Evolutionary conservation across 2,888 invertebrate genomes (phyloP).

Genomic region (Camptogramma bilineatum): DNA sequence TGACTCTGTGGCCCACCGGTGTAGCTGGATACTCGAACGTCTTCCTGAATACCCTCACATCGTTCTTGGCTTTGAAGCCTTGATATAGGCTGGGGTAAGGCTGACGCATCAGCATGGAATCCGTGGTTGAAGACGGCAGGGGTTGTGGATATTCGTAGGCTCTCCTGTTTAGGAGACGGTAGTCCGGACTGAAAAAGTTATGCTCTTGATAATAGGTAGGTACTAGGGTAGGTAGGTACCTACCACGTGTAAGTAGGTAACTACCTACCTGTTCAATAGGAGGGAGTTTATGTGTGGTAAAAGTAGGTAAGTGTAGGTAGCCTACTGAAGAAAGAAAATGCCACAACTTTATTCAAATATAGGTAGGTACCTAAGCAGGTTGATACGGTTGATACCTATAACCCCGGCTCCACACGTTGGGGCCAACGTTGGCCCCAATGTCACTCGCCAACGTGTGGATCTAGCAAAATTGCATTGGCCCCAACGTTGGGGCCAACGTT

Average conservation of each 20-base stretch:
- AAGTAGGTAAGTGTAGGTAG: background rate
- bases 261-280: too few species aligned
- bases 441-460: too few species aligned
- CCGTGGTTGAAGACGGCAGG: constrained; percentile 43
- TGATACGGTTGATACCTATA: too few species aligned
- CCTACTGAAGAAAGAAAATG: too few species aligned
- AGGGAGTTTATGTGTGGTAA: too few species aligned
- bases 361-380: too few species aligned
- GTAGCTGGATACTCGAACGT: constrained; percentile 54
- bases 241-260: too few species aligned
- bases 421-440: too few species aligned
- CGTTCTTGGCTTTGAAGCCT: constrained; percentile 52
- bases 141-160: constrained; percentile 54
- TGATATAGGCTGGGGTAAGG: constrained; percentile 63
- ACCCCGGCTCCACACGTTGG: too few species aligned
- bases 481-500: too few species aligned
- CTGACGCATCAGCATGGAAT: background rate
- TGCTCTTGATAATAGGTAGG: background rate
- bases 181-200: constrained; percentile 41
- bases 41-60: constrained; percentile 59
- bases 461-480: too few species aligned
- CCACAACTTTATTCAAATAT: too few species aligned
- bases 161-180: constrained; percentile 17
- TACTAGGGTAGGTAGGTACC: background rate
- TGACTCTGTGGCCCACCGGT: constrained; percentile 54